Evolutionary conservation across 1,140 invertebrate genomes (phyloP).

Genomic region (Cotesia vestalis): DNA sequence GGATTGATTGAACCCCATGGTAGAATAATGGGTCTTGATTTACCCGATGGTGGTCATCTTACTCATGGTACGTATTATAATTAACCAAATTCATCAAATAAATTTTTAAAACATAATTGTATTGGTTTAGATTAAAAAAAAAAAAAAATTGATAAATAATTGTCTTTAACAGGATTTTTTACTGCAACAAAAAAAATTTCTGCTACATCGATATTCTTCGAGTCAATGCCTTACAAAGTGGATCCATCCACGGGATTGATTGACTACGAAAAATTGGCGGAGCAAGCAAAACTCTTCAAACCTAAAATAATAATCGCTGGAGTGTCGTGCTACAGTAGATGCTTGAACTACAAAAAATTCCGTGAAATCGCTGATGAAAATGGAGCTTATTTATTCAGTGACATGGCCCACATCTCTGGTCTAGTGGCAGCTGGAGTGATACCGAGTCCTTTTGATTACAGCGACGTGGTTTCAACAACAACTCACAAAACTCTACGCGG

Average conservation of each 20-base stretch:
- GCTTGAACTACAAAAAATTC: conserved; percentile 90
- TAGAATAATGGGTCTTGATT: conserved; percentile 94
- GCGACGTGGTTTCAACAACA: conserved; percentile 94
- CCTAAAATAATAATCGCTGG: conserved; percentile 96
- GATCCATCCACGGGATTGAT: conserved; percentile 88
- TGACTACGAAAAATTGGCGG: conserved; percentile 89
- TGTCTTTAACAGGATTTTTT: conserved; percentile 77
- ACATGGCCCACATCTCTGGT: conserved; percentile 96
- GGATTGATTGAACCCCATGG: conserved; percentile 89
- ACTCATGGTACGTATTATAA: conserved; percentile 77
- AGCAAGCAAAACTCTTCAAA: conserved; percentile 87
- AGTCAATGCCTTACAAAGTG: conserved; percentile 98
- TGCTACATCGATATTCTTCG: conserved; percentile 97
- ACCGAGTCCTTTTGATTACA: conserved; percentile 91
- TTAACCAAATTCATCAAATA: background rate
- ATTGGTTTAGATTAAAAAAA: background rate
- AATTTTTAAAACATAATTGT: conserved; percentile 20
- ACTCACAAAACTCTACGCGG: conserved; percentile 96
- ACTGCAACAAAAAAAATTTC: conserved; percentile 93
- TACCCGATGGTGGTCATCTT: conserved; percentile 96
- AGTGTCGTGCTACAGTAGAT: conserved; percentile 86
- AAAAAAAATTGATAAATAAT: background rate
- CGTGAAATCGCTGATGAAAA: conserved; percentile 87
- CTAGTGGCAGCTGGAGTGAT: conserved; percentile 87
- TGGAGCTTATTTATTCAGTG: conserved; percentile 89